Evolutionary conservation across 64 coral and sea anemone species (phyloP).

Genomic region (Pocillopora damicornis): DNA sequence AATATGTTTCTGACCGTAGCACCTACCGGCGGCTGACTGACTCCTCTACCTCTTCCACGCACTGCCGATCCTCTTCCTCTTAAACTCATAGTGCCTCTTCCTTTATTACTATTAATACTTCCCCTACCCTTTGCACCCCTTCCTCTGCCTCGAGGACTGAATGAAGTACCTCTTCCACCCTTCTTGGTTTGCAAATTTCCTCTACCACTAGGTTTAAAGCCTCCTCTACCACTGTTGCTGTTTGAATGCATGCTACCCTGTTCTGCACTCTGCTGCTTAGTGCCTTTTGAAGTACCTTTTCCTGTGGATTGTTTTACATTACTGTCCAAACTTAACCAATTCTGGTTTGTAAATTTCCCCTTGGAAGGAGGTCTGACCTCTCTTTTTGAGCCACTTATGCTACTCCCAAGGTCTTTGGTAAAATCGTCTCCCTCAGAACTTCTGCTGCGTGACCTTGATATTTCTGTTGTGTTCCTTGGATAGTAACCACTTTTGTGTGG

Average conservation of each 20-base stretch:
- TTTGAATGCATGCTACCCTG: neutral
- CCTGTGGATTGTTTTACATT: neutral
- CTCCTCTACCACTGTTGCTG: neutral
- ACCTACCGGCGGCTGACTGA: neutral
- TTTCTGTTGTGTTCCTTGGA: neutral
- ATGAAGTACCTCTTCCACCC: neutral
- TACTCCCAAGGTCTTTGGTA: neutral
- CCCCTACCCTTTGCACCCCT: slow-evolving; percentile 14
- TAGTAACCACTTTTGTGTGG: slow-evolving; percentile 6
- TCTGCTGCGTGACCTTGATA: slow-evolving; percentile 17
- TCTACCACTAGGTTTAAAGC: neutral
- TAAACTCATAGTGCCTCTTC: neutral
- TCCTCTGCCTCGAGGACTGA: slow-evolving; percentile 1
- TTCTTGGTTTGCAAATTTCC: slow-evolving; percentile 1
- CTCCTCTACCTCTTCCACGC: slow-evolving; percentile 25
- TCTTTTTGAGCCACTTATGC: neutral
- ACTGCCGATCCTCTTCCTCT: slow-evolving; percentile 13
- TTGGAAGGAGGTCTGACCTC: neutral
- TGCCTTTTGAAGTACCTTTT: neutral
- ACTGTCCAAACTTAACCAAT: slow-evolving; percentile 1
- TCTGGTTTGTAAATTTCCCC: slow-evolving; percentile 32
- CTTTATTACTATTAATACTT: neutral
- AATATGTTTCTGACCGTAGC: slow-evolving; percentile 32
- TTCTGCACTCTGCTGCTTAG: neutral
- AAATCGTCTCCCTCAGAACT: slow-evolving; percentile 17